Evolutionary conservation across 1,140 invertebrate genomes (phyloP), one percentile per base, ranked within the genome.

Genomic region (Lineus longissimus): DNA sequence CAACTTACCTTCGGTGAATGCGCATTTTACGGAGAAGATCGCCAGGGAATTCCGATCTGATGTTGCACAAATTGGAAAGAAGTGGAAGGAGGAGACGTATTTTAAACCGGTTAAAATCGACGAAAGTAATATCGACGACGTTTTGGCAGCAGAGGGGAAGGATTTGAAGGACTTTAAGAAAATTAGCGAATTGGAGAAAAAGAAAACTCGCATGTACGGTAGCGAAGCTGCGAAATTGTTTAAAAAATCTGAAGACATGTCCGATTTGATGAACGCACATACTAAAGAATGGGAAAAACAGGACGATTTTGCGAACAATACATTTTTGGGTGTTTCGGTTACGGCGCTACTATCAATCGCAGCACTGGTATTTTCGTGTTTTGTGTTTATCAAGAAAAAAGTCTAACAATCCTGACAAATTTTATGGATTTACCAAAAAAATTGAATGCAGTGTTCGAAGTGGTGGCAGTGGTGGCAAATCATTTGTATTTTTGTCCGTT

Each of bases 211-310:
- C 4, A 51, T 51, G 47, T 51, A 51, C 47, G 47, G 47, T 7
- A 51, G 47, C 47, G 47, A 51, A n/a, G 47, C 47, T 51, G 47
- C 47, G 47, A 51, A 51, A 51, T 51, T 51, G 47, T 51, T 51
- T n/a, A 51, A 51, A 51, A 51, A 51, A n/a, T 51, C 47, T 7
- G 47, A 51, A n/a, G 47, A 51, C 47, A 51, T 51, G 25, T 51
- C 47, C 6, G 47, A 51, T 51, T n/a, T 51, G 47, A 51, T 51
- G 25, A 51, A 51, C 47, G 47, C 47, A 19, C 47, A 51, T n/a
- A 51, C 47, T 7, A 51, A 51, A 51, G 47, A 6, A 23, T 51
- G 47, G 47, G 47, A n/a, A 19, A 7, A 7, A 4, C 47, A 51
- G n/a, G n/a, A 51, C 6, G 47, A 51, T 51, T 51, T 51, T 51